A percentile compares a stretch with the other conserved stretches of the same genome.
Conservation (phyloP, 2,888 invertebrate species). For the Drosophila planitibia region DNA sequence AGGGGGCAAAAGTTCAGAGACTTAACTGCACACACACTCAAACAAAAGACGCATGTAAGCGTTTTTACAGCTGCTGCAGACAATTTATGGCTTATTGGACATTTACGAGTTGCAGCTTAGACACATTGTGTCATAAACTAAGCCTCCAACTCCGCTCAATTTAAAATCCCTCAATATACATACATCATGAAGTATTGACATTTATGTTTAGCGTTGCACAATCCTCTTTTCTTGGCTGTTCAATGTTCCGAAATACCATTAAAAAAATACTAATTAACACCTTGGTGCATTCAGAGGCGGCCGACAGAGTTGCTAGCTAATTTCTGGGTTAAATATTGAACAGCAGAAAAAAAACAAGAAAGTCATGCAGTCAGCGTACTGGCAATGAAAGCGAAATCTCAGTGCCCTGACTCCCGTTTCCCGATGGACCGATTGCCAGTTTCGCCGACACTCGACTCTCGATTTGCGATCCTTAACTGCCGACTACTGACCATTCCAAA, state of each 20-base stretch:
- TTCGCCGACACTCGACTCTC: conserved; percentile 37
- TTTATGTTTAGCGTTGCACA: conserved; percentile 64
- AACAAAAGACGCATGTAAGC: not conserved
- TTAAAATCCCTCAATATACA: conserved; percentile 22
- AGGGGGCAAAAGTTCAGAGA: conserved; percentile 40
- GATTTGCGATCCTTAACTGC: conserved; percentile 49
- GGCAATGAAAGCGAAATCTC: conserved; percentile 79
- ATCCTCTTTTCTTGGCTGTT: conserved; percentile 7
- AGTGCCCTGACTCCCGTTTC: conserved; percentile 42
- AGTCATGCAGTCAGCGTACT: conserved; percentile 51
- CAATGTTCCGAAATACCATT: conserved; percentile 16
- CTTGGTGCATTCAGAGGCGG: conserved; percentile 59
- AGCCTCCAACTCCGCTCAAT: conserved; percentile 30
- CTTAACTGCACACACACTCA: conserved; percentile 13
- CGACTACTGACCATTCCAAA: conserved; percentile 43
- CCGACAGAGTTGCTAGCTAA: conserved; percentile 61
- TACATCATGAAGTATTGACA: conserved; percentile 71
- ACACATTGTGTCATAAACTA: conserved; percentile 56
- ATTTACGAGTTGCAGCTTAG: conserved; percentile 60
- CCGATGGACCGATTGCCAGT: conserved; percentile 26
- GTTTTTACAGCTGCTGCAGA: conserved; percentile 20
- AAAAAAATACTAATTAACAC: conserved; percentile 72
- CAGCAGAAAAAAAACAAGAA: conserved; percentile 48
- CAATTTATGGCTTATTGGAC: conserved; percentile 55
- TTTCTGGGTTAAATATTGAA: conserved; percentile 78